Evolutionary conservation across 37 sponge, comb jelly and placozoan species (phyloP), one percentile per base, ranked within the genome.

Genomic region (Amphimedon queenslandica): DNA sequence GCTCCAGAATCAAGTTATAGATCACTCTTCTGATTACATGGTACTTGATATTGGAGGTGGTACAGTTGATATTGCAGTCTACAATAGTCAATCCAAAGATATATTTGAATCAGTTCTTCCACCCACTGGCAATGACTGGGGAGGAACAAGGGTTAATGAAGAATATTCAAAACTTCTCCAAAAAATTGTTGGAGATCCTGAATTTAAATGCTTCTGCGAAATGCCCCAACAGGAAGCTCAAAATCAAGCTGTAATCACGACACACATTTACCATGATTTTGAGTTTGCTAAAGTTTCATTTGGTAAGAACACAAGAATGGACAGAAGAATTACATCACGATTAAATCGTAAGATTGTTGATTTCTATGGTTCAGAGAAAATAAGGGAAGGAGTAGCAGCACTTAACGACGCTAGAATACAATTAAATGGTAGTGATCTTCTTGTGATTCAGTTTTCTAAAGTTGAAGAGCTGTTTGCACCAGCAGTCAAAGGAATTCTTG

Each of bases 11-110:
- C 13, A 47, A 47, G n/a, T n/a, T n/a, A 47, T 47, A 18, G 13
- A 8, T 18, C 8, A 47, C 8, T 47, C 53, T 47, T 8, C 13
- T 13, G 13, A 47, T 18, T 77, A 67, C 40, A 18, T 77, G 3
- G 66, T 77, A 3, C 57, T 77, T 23, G 78, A 77, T 39, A 55
- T 66, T 67, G 78, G 78, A 55, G 78, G 78, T 32, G 78, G 78
- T 8, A 77, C 78, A 23, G 69, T 55, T 21, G 78, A 77, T 55
- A 67, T 77, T 27, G 20, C 78, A 1, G 69, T 67, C 18, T 67
- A 77, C 57, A 32, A 13, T 29, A 37, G 55, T 35, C n/a, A 2
- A 4, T 30, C 28, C 28, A 56, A 66, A 23, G 47, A 31, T 55
- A 35, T 55, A 16, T 32, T 77, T 57, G 23, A 53, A 3, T 40